Base-by-base conservation (phyloP, 2,797 vertebrate genomes). In the Artibeus jamaicensis region DNA sequence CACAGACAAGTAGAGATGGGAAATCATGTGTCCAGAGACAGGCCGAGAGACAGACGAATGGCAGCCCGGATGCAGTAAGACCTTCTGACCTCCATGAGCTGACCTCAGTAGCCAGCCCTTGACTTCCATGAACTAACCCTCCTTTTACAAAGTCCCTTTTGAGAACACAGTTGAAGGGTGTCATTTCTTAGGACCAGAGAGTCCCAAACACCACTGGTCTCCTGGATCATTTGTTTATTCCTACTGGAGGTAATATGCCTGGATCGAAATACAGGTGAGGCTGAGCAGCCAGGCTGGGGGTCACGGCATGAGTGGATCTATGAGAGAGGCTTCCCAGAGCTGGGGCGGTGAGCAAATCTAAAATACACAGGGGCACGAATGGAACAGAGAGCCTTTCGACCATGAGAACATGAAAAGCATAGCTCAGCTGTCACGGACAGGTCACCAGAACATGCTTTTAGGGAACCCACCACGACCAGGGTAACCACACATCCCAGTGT, bases 231-330 rank as follows among this genome's bases (percentile, higher is more conserved):
- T 9, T 74, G 29, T 57, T 39, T 29, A 34, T 24, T 77, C 68
- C 62, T 53, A 55, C 24, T 1, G n/a, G 59, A 48, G 77, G n/a
- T 39, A 46, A 65, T 39, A 2, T 4, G 15, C 42, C 4, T 32
- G 1, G 71, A 34, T 34, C 39, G 48, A 67, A 65, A 57, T 10
- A 19, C 8, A 2, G 15, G 11, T 0, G 10, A 67, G 16, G 32
- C 9, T 4, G 1, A 29, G 42, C 19, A 1, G 11, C 50, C 59
- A 9, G 59, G 4, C 67, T 9, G 26, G 0, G 26, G 0, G 2
- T 21, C 34, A 2, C 18, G 1, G 74, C 5, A 3, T 3, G 9
- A 19, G 7, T 0, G 1, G 34, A 1, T 29, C 1, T 32, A 48
- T 26, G 29, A 42, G 37, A 32, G 15, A n/a, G 12, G 37, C 26